Evolutionary conservation across 2,113 vertebrate genomes (phyloP).

Genomic region (Cephalopholis sonnerati): DNA sequence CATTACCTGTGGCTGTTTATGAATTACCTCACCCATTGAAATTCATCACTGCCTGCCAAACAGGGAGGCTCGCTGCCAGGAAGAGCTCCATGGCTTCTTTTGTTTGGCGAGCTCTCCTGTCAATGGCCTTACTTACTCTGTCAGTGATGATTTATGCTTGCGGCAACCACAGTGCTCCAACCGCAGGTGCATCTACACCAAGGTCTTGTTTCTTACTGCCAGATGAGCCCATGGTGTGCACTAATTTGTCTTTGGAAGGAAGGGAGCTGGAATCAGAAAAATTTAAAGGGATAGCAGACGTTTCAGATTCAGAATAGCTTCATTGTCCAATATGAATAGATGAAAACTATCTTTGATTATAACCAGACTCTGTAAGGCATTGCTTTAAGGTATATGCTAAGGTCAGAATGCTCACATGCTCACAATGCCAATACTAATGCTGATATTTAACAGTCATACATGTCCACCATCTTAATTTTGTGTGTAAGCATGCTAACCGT

Average conservation of each 20-base stretch:
- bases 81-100: conserved; percentile 41
- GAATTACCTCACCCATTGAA: conserved; percentile 31
- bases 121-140: conserved; percentile 49
- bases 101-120: conserved; percentile 52
- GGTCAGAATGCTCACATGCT: not conserved
- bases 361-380: not conserved
- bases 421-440: too few species aligned
- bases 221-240: not conserved
- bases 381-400: not conserved
- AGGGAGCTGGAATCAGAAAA: not conserved
- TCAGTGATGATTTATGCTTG: conserved; percentile 51
- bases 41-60: conserved; percentile 48
- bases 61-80: conserved; percentile 32
- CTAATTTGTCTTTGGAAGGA: conserved; percentile 22
- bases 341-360: not conserved
- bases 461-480: not conserved
- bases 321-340: not conserved
- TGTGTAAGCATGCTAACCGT: too few species aligned
- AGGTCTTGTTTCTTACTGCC: conserved; percentile 18
- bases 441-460: not conserved
- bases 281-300: conserved; percentile 5
- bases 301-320: not conserved
- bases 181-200: conserved; percentile 52
- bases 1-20: conserved; percentile 47
- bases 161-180: conserved; percentile 35